These are phyloP conservation scores for Choristoneura rosaceana DNA, from an alignment of 2,888 invertebrate species.

Conservation along the genomic window DNA sequence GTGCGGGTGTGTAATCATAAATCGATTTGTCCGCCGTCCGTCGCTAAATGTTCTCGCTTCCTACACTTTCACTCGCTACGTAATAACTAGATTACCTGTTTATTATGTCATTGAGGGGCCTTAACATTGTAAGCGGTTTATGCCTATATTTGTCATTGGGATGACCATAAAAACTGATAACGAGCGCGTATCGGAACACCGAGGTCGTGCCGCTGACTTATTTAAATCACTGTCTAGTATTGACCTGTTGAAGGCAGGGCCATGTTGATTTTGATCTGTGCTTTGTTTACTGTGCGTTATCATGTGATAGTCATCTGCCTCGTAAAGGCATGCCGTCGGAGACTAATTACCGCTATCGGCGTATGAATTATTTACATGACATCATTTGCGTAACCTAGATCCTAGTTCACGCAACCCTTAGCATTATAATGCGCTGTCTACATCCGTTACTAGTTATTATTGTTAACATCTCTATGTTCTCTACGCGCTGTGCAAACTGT, in stretches of 20 bases:
- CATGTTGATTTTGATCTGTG: conserved; percentile 27
- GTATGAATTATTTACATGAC: conserved; percentile 31
- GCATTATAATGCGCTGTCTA: neutral
- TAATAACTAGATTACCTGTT: conserved; percentile 50
- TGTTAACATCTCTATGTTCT: too few relatives aligned
- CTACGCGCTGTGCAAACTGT: too few relatives aligned
- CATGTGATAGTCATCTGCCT: conserved; percentile 37
- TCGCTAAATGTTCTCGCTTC: conserved; percentile 51
- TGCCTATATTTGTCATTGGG: conserved; percentile 20
- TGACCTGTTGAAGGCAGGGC: conserved; percentile 21
- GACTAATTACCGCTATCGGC: conserved; percentile 34
- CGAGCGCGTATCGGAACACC: conserved; percentile 8
- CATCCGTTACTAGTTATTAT: neutral
- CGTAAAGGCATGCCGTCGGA: conserved; percentile 23
- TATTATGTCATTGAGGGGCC: conserved; percentile 28
- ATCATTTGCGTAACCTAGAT: conserved; percentile 30
- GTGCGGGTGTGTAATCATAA: conserved; percentile 32
- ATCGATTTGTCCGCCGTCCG: conserved; percentile 46
- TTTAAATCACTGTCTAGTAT: conserved; percentile 19
- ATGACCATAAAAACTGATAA: conserved; percentile 18
- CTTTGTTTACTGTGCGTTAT: conserved; percentile 34
- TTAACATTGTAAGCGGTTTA: conserved; percentile 24
- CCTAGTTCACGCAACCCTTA: conserved; percentile 25
- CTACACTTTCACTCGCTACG: conserved; percentile 58
- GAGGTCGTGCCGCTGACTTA: neutral